Conservation (phyloP, 2,888 invertebrate genomes). For the Eustalomyia histrio region DNA sequence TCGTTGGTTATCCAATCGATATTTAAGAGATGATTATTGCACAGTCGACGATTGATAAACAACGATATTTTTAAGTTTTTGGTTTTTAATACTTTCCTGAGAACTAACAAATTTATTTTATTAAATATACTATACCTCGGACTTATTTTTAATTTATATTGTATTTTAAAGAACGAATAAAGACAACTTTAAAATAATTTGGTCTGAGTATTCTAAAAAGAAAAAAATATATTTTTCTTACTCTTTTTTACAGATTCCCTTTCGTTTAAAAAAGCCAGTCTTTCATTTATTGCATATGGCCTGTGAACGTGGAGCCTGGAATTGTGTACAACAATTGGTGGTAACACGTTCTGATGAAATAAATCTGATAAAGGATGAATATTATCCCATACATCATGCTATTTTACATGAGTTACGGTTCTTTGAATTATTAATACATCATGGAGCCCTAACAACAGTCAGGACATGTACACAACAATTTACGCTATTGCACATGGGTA, state of each 20-base stretch:
- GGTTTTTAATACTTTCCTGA: no score
- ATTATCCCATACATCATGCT: constrained; percentile 88
- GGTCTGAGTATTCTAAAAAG: no score
- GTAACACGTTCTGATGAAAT: constrained; percentile 85
- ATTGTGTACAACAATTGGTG: constrained; percentile 85
- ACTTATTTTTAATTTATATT: no score
- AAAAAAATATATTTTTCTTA: no score
- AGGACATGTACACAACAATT: constrained; percentile 86
- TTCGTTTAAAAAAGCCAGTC: constrained; percentile 82
- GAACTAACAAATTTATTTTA: no score
- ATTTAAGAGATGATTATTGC: no score
- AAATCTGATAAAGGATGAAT: constrained; percentile 86
- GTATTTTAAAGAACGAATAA: no score
- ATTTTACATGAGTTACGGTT: constrained; percentile 86
- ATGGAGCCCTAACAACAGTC: constrained; percentile 86
- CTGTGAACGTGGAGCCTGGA: constrained; percentile 86
- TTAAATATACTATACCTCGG: no score
- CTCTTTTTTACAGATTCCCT: constrained; percentile 77
- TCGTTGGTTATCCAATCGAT: no score
- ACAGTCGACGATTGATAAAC: no score
- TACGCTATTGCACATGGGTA: constrained; percentile 84
- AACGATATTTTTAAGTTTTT: no score
- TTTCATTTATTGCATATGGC: constrained; percentile 83
- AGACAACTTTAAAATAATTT: no score
- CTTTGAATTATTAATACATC: constrained; percentile 83